Base-by-base conservation (phyloP, 1,140 invertebrate species). In the Eurytemora carolleeae region DNA sequence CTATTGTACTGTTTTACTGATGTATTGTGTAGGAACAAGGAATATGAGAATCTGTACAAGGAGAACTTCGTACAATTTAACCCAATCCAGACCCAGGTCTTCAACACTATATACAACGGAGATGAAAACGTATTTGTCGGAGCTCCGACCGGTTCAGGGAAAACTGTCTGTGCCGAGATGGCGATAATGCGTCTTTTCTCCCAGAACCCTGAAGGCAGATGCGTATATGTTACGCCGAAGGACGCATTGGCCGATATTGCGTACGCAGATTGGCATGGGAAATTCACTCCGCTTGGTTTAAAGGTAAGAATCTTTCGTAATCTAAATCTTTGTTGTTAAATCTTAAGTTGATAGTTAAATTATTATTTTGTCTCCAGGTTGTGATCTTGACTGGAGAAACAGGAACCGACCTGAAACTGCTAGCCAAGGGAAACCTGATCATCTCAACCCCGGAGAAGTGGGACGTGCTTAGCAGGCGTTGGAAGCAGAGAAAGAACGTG, bases 111-210 rank as follows among this genome's bases (percentile, higher is more conserved):
- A 0, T 99, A 98, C 72, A 98, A 98, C 74, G 90, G 85, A 17
- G 93, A 98, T 72, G 96, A 98, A 68, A 99, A 98, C 74, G 87
- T 98, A 1, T 97, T 98, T 71, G 83, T 99, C 63, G 95, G 93
- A 3, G 94, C 96, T 0, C 95, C 96, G 1, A 90, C 91, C 16
- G 95, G 95, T 0, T 93, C 90, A 69, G 70, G 66, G 18, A 98
- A 98, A 74, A 94, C 91, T 0, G 85, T 93, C 1, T 88, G 95
- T 62, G 94, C 92, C 0, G 96, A 99, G 72, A 93, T 98, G 73
- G 93, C 94, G 0, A 83, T 99, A 24, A 77, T 98, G 26, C 76
- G 95, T 60, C 75, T 97, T 65, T 81, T 98, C 58, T 79, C 84
- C 1, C 79, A 83, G 63, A 82, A 82, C 72, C 64, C 67, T 52